phyloP scores from a whole-genome alignment of 2,113 vertebrate genomes.

The Cepphus grylle region DNA sequence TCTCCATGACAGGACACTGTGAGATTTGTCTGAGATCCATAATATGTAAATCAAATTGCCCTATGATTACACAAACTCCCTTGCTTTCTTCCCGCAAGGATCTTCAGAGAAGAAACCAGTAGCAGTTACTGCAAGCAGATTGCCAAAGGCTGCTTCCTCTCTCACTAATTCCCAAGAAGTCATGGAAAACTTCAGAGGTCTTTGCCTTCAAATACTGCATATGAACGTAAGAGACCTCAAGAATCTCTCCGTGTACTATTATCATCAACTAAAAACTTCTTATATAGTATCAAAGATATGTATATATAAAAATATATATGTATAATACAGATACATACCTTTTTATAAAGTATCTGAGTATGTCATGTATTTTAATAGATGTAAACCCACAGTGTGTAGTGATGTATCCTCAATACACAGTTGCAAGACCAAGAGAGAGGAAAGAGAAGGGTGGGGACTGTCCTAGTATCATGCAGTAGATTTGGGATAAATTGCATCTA shows the following conservation, averaged over 20 bases:
- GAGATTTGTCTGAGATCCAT: not conserved
- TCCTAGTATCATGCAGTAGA: not conserved
- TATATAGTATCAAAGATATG: not conserved
- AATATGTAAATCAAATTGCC: not conserved
- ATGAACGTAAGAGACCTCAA: not conserved
- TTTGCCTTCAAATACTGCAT: not conserved
- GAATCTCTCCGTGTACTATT: not conserved
- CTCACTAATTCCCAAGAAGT: not conserved
- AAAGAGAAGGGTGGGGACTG: not conserved
- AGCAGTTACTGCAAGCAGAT: not conserved
- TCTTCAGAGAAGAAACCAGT: not conserved
- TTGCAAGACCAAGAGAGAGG: not conserved
- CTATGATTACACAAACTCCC: not conserved
- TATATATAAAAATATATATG: not conserved
- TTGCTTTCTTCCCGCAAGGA: not conserved
- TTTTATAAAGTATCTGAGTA: not conserved
- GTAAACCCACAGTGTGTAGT: not conserved
- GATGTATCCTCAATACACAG: not conserved
- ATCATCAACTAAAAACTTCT: not conserved
- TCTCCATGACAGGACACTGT: fast-evolving
- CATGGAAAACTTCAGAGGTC: not conserved
- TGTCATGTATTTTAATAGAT: not conserved
- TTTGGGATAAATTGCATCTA: not conserved
- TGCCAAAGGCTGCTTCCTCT: not conserved
- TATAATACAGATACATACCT: not conserved